Conservation (phyloP, 2,113 vertebrate species). For the Pycnonotus jocosus region DNA sequence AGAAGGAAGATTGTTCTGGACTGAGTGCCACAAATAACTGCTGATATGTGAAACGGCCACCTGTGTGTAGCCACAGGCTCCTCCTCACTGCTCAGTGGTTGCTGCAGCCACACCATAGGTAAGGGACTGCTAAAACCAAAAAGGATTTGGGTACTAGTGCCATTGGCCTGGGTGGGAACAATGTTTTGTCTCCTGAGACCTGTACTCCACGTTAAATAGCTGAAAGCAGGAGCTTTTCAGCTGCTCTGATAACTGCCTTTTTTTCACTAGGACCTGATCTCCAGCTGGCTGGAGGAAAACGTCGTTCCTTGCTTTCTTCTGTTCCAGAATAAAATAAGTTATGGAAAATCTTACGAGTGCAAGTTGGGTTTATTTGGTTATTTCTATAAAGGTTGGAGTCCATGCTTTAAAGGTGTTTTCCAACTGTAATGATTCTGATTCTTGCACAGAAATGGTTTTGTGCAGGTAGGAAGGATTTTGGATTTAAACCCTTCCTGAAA, state of each 20-base stretch:
- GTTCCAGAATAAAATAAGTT: neutral
- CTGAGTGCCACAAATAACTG: neutral
- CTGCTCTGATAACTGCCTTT: neutral
- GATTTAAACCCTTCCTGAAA: neutral
- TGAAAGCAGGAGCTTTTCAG: neutral
- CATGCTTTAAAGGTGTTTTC: neutral
- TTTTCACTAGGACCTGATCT: neutral
- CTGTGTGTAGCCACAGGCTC: neutral
- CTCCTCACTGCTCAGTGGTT: neutral
- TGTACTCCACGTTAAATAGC: neutral
- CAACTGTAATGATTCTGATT: neutral
- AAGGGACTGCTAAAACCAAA: neutral
- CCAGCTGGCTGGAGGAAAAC: neutral
- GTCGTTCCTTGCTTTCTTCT: neutral
- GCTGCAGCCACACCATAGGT: neutral
- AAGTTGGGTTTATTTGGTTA: neutral
- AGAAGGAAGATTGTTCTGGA: neutral
- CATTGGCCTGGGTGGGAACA: accelerated
- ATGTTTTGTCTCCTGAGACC: neutral
- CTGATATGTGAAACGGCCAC: neutral
- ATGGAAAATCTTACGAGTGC: accelerated
- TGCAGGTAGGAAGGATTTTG: neutral
- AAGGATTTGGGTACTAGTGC: neutral
- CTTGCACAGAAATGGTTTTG: neutral
- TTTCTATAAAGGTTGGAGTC: neutral